phyloP scores from a whole-genome alignment of 2,797 vertebrate genomes.

The Acridotheres tristis region DNA sequence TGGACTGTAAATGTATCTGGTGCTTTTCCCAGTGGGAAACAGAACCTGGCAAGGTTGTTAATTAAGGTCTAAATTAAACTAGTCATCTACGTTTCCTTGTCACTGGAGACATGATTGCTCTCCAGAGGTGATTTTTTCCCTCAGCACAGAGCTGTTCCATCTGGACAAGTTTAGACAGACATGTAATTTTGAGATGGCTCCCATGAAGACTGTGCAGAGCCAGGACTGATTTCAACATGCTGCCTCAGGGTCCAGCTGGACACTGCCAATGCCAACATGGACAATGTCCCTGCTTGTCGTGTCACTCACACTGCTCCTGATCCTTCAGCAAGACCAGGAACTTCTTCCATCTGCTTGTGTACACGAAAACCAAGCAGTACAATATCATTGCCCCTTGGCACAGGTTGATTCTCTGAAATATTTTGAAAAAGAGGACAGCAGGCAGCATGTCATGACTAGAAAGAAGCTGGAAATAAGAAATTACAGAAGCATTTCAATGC shows the following conservation, averaged over 20 bases:
- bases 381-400: not conserved
- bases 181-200: not conserved
- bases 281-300: not conserved
- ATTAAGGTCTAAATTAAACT: constrained; percentile 23
- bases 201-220: not conserved
- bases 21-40: not conserved
- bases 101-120: not conserved
- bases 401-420: not conserved
- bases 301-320: not conserved
- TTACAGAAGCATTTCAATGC: not conserved
- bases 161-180: not conserved
- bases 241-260: not conserved
- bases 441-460: not conserved
- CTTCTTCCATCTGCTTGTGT: not conserved
- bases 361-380: not conserved
- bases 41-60: not conserved
- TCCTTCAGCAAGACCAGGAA: not conserved
- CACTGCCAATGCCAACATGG: not conserved
- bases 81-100: not conserved
- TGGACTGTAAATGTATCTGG: not conserved
- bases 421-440: not conserved
- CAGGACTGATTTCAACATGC: not conserved
- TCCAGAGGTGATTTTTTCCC: not conserved
- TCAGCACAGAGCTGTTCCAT: rapidly evolving
- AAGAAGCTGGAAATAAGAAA: not conserved